A percentile compares a stretch with the other conserved stretches of the same genome.
Conservation (phyloP, 30 jellyfish, hydroid and myxozoan genomes). For the Catostylus mosaicus region DNA sequence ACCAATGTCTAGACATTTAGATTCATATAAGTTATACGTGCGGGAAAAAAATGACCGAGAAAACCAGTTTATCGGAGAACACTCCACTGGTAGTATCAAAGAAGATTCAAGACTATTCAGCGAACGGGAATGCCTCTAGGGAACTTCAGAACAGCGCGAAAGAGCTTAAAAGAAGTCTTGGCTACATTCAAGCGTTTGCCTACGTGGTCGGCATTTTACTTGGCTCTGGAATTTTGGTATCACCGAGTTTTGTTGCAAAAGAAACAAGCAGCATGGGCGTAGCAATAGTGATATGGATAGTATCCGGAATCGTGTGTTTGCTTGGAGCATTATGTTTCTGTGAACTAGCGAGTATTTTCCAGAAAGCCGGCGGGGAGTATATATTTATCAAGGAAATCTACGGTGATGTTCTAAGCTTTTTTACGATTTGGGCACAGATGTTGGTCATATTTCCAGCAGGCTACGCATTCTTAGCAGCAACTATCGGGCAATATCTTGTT, state of each 20-base stretch:
- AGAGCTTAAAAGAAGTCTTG: constrained; percentile 30
- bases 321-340: constrained; percentile 61
- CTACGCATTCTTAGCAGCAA: neutral
- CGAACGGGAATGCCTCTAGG: too few species aligned
- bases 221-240: constrained; percentile 51
- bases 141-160: neutral
- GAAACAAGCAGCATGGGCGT: constrained; percentile 44
- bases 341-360: constrained; percentile 29
- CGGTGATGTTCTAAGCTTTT: constrained; percentile 33
- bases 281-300: constrained; percentile 44
- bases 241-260: constrained; percentile 59
- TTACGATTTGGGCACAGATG: constrained; percentile 17
- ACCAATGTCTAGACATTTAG: too few species aligned
- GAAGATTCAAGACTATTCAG: too few species aligned
- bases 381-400: constrained; percentile 30
- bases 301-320: constrained; percentile 17
- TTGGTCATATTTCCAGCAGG: constrained; percentile 26
- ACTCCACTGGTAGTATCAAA: too few species aligned
- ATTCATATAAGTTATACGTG: too few species aligned
- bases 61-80: too few species aligned
- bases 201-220: constrained; percentile 46
- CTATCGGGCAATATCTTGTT: constrained; percentile 28
- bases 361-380: constrained; percentile 55
- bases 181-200: constrained; percentile 42
- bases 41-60: too few species aligned